Conservation (phyloP, 2,797 vertebrate genomes). For the Cirrhinus mrigala region DNA sequence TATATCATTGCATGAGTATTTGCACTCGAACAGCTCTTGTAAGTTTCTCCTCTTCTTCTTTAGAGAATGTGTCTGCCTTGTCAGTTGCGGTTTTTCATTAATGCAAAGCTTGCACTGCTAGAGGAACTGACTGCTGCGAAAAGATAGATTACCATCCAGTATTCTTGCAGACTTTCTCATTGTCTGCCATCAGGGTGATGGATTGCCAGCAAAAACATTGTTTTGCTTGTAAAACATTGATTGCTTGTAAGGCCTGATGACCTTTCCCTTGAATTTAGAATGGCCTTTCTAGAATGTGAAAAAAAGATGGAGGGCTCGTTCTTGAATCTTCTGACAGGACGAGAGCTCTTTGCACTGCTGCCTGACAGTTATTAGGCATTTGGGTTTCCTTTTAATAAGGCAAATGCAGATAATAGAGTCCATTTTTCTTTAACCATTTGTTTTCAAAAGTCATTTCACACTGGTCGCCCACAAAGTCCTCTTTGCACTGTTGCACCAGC, state of each 20-base stretch:
- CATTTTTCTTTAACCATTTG: no score
- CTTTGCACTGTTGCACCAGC: background rate
- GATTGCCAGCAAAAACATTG: background rate
- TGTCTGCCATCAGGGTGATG: background rate
- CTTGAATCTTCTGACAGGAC: background rate
- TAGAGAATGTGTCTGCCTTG: background rate
- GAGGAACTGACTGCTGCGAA: background rate
- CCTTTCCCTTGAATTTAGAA: background rate
- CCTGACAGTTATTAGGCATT: no score
- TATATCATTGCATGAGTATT: background rate
- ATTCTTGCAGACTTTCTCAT: background rate
- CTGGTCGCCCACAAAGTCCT: background rate
- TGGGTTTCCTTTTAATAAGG: no score
- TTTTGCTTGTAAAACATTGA: no score
- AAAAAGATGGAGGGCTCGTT: background rate
- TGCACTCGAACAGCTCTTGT: background rate
- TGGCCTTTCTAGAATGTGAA: background rate
- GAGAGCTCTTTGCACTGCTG: background rate
- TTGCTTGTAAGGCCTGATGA: background rate
- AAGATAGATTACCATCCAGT: background rate
- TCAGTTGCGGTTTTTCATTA: background rate
- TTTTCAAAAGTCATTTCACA: background rate
- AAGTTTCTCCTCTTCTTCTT: background rate
- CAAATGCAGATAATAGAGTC: no score
- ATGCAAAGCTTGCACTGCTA: background rate